phyloP scores from a whole-genome alignment of 2,797 vertebrate species.

The Setipinna tenuifilis region DNA sequence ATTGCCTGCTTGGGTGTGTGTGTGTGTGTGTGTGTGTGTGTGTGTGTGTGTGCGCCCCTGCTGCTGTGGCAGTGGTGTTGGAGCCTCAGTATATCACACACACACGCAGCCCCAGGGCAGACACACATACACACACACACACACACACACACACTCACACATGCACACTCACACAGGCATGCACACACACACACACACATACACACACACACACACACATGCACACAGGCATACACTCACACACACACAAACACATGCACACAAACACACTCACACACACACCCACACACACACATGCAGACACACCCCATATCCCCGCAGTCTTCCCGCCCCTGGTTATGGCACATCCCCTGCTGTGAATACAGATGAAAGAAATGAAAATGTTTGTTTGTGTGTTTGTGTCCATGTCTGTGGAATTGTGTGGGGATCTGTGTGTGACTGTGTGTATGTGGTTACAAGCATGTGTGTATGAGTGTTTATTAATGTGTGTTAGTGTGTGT shows the following conservation, averaged over 20 bases:
- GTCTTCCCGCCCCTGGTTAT: background rate
- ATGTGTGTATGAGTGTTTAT: background rate
- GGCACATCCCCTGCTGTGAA: slow-evolving; percentile 22
- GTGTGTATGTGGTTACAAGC: background rate
- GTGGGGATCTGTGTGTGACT: background rate
- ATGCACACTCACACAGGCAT: too few relatives aligned
- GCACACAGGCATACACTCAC: too few relatives aligned
- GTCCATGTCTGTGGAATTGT: background rate
- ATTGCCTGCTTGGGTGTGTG: background rate
- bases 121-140: background rate
- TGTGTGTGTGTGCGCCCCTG: background rate
- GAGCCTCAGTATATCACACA: background rate
- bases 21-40: slow-evolving; percentile 8
- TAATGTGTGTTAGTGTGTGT: background rate
- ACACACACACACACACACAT: too few relatives aligned
- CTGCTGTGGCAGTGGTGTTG: background rate
- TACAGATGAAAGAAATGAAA: slow-evolving; percentile 25
- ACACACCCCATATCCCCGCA: background rate
- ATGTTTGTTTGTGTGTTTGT: slow-evolving; percentile 25
- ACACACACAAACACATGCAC: too few relatives aligned
- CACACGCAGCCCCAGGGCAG: slow-evolving; percentile 10
- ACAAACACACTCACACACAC: too few relatives aligned
- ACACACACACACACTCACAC: too few relatives aligned
- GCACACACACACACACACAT: too few relatives aligned
- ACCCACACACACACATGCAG: too few relatives aligned